A percentile compares a stretch with the other conserved stretches of the same genome.
Conservation (phyloP, 1,140 invertebrate genomes). For the Drosophila pseudoobscura region DNA sequence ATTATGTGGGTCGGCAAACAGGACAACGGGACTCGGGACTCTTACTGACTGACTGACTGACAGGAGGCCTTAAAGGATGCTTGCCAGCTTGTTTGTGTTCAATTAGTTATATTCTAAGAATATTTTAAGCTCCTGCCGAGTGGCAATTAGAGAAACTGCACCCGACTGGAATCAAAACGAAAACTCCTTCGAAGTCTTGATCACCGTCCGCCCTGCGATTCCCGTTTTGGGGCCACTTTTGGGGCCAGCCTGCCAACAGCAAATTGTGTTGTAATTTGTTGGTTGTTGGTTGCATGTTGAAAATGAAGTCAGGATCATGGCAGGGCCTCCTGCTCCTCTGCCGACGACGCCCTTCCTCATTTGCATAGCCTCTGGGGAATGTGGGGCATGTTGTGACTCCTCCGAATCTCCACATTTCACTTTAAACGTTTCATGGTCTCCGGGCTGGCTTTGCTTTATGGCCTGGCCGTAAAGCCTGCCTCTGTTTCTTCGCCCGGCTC, state of each 20-base stretch:
- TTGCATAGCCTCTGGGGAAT: slow-evolving; percentile 34
- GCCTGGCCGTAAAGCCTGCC: slow-evolving; percentile 36
- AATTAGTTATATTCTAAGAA: slow-evolving; percentile 45
- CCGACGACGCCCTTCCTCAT: slow-evolving; percentile 6
- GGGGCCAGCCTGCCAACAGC: slow-evolving; percentile 20
- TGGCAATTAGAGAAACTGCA: slow-evolving; percentile 27
- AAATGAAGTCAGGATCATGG: slow-evolving; percentile 11
- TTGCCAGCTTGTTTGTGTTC: slow-evolving; percentile 47
- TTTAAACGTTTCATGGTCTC: slow-evolving; percentile 44
- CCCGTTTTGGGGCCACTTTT: background rate
- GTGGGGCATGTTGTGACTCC: slow-evolving; percentile 1
- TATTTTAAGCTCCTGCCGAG: background rate
- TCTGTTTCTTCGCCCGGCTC: slow-evolving; percentile 1
- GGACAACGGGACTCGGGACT: slow-evolving; percentile 3
- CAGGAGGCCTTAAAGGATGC: background rate
- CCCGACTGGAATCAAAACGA: slow-evolving; percentile 24
- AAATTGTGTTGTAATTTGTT: slow-evolving; percentile 42
- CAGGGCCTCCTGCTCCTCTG: background rate
- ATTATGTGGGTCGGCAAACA: slow-evolving; percentile 73
- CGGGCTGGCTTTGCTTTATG: slow-evolving; percentile 62
- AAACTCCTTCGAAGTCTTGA: background rate
- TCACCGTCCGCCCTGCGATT: background rate
- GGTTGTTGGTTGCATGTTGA: background rate
- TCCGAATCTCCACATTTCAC: slow-evolving; percentile 41
- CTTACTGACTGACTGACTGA: slow-evolving; percentile 6